Evolutionary conservation across 2,113 vertebrate species (phyloP).

Genomic region (chimpanzee (Pan troglodytes)): DNA sequence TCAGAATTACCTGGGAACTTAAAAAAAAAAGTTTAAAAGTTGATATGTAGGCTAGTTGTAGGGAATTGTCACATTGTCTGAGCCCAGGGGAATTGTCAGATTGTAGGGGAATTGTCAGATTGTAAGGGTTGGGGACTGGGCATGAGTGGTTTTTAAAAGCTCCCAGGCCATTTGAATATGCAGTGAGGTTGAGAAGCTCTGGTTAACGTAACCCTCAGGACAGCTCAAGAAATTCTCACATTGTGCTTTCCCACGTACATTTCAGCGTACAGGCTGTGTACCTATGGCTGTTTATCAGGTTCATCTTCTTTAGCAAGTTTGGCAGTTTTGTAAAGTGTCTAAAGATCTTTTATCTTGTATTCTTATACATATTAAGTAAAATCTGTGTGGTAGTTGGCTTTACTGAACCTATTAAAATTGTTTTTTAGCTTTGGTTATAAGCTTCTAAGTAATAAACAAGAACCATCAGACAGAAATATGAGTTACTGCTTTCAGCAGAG

Average conservation of each 20-base stretch:
- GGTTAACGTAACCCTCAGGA: neutral
- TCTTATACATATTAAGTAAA: neutral
- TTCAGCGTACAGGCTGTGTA: accelerated
- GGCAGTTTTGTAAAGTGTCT: neutral
- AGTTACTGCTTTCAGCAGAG: neutral
- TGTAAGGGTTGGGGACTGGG: neutral
- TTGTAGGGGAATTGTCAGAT: neutral
- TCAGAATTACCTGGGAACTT: neutral
- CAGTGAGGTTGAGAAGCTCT: neutral
- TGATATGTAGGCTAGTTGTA: neutral
- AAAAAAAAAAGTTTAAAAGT: neutral
- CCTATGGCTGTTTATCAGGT: neutral
- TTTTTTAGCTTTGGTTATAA: slow-evolving; percentile 12
- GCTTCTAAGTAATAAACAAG: neutral
- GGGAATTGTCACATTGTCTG: neutral
- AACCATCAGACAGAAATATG: neutral
- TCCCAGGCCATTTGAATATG: neutral
- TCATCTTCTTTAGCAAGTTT: neutral
- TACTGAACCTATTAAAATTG: slow-evolving; percentile 6
- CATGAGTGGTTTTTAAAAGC: neutral
- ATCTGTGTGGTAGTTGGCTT: neutral
- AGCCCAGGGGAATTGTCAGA: neutral
- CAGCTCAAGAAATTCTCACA: neutral
- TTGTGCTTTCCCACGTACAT: too few species aligned
- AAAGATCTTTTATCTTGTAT: neutral